Base-by-base conservation (phyloP, 2,113 vertebrate species). In the Camelus dromedarius region DNA sequence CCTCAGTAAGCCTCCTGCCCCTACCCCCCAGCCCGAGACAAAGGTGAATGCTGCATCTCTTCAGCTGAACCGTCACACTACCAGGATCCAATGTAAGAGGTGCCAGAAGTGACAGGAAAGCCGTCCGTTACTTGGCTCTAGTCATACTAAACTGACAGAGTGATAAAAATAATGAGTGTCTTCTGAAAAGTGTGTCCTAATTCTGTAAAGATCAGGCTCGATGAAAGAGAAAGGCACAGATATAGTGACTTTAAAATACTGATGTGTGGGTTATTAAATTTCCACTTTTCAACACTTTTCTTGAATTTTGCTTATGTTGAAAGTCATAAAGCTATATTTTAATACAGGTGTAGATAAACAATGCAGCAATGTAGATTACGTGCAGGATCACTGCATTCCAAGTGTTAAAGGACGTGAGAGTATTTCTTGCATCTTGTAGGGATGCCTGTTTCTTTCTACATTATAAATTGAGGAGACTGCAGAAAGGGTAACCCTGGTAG, bases 361-460 rank as follows among this genome's bases (percentile, higher is more conserved):
- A 11, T 66, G 16, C n/a, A 60, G 24, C 62, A 22, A 69, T 32
- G 18, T 50, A 58, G 6, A 83, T 60, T 89, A 69, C 92, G 75
- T 50, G 19, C 3, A 50, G 15, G 28, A 35, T 24, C n/a, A 72
- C 82, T 26, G 16, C 38, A 64, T 92, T 73, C 5, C 93, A 80
- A 92, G 56, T 73, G 77, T 76, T 52, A 96, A 83, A 60, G 87
- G 89, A 83, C 82, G 1, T 87, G 13, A 77, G 94, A 87, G 4
- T 67, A 70, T 83, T 86, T 81, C 42, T 89, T 87, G 50, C 4
- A 52, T 48, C n/a, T 69, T 84, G 80, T 76, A 54, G 35, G 46
- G 16, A 64, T 48, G 24, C 2, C 42, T 88, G 9, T 86, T 13
- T 92, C 30, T 81, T 96, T 60, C 24, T 77, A 90, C 69, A 69